A percentile compares a stretch with the other conserved stretches of the same genome.
These are phyloP conservation scores for Sympetrum striolatum DNA, from an alignment of 2,888 invertebrate species.

Conservation along the genomic window DNA sequence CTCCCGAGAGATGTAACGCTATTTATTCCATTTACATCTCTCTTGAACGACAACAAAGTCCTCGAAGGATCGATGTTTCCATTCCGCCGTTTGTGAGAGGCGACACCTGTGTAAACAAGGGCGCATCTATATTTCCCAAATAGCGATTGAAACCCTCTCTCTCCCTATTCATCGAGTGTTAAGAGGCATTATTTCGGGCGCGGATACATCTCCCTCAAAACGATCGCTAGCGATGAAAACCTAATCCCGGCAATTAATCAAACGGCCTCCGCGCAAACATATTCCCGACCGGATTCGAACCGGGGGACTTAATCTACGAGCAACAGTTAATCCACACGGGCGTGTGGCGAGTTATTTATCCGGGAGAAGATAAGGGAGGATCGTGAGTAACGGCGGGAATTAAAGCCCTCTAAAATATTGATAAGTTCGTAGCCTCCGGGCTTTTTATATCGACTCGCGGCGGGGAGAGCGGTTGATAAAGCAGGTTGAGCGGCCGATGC, in stretches of 20 bases:
- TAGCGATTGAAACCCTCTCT: background rate
- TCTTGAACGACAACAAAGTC: too few relatives aligned
- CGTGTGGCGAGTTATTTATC: background rate
- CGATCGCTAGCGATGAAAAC: background rate
- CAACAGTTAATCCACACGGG: background rate
- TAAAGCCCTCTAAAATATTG: background rate
- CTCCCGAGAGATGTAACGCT: too few relatives aligned
- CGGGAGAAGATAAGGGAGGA: background rate
- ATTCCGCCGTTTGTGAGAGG: background rate
- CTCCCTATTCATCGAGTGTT: background rate
- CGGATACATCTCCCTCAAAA: background rate
- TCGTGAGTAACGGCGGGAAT: background rate
- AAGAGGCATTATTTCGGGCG: background rate
- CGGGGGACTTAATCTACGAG: background rate
- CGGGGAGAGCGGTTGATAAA: background rate
- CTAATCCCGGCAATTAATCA: background rate
- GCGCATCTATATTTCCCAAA: background rate
- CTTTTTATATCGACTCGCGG: background rate
- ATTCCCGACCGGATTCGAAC: background rate
- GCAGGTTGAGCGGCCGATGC: background rate
- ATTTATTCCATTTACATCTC: too few relatives aligned
- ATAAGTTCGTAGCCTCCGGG: background rate
- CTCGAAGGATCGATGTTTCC: background rate
- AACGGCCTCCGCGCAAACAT: background rate
- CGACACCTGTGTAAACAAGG: too few relatives aligned